A percentile compares a stretch with the other conserved stretches of the same genome.
Conservation (phyloP, 1,140 invertebrate genomes). For the Leptopilina clavipes region DNA sequence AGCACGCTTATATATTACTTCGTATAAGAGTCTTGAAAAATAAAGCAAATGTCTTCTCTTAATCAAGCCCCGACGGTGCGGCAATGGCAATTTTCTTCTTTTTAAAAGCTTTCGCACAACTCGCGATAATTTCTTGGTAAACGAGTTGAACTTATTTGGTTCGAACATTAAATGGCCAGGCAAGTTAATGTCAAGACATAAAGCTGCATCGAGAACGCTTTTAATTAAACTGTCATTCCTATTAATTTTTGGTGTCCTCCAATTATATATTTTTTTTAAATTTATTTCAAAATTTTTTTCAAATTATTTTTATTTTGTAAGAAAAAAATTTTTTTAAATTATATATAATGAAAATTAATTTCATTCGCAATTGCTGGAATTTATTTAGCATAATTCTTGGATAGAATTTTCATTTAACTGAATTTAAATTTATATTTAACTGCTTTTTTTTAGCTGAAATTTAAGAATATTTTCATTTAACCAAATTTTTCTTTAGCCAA, state of each 20-base stretch:
- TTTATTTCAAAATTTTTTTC: too few relatives aligned
- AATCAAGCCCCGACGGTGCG: neutral
- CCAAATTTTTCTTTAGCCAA: too few relatives aligned
- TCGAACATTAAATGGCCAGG: neutral
- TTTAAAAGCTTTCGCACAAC: conserved; percentile 7
- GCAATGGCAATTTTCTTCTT: conserved; percentile 19
- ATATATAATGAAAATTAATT: too few relatives aligned
- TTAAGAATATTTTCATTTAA: too few relatives aligned
- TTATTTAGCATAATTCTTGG: too few relatives aligned
- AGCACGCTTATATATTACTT: neutral
- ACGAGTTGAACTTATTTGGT: neutral
- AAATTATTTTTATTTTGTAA: too few relatives aligned
- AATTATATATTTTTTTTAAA: too few relatives aligned
- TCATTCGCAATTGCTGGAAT: too few relatives aligned
- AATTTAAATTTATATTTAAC: too few relatives aligned
- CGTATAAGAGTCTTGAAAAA: neutral
- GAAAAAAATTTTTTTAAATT: too few relatives aligned
- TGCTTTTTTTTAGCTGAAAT: too few relatives aligned
- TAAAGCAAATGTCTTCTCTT: conserved; percentile 12
- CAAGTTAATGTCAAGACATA: neutral
- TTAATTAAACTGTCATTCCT: conserved; percentile 1
- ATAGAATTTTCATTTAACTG: too few relatives aligned
- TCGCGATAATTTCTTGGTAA: conserved; percentile 7
- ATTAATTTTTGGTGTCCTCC: neutral
- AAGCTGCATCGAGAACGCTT: neutral